These are phyloP conservation scores for Tauraco hartlaubi DNA, from an alignment of 2,797 vertebrate genomes.

Conservation along the genomic window DNA sequence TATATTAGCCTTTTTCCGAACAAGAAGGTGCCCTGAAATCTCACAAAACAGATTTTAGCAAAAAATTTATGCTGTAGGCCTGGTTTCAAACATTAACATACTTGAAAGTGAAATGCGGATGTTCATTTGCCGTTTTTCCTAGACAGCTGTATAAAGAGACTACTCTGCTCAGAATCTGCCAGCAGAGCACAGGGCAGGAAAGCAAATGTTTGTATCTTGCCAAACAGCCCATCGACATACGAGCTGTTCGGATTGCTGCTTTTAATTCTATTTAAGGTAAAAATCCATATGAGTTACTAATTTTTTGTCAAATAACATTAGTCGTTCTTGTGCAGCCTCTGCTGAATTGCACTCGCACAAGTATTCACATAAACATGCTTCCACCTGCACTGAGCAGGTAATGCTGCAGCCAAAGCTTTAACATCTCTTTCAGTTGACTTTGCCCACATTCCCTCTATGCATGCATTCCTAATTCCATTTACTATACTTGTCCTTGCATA, in stretches of 20 bases:
- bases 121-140: not conserved
- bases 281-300: not conserved
- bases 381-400: not conserved
- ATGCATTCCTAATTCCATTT: not conserved
- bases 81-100: not conserved
- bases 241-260: not conserved
- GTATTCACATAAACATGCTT: not conserved
- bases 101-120: not conserved
- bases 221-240: not conserved
- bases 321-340: not conserved
- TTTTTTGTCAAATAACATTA: not conserved
- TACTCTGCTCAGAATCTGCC: not conserved
- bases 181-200: not conserved
- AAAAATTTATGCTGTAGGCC: not conserved
- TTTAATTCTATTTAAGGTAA: not conserved
- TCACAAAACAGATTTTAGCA: not conserved
- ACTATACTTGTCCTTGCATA: constrained; percentile 8
- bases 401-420: not conserved
- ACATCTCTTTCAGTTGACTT: not conserved
- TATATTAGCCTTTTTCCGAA: not conserved
- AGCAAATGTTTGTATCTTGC: rapidly evolving
- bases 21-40: not conserved
- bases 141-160: not conserved
- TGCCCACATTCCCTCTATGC: not conserved
- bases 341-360: not conserved